phyloP scores from a whole-genome alignment of 2,797 vertebrate genomes.

The Neosalanx taihuensis region DNA sequence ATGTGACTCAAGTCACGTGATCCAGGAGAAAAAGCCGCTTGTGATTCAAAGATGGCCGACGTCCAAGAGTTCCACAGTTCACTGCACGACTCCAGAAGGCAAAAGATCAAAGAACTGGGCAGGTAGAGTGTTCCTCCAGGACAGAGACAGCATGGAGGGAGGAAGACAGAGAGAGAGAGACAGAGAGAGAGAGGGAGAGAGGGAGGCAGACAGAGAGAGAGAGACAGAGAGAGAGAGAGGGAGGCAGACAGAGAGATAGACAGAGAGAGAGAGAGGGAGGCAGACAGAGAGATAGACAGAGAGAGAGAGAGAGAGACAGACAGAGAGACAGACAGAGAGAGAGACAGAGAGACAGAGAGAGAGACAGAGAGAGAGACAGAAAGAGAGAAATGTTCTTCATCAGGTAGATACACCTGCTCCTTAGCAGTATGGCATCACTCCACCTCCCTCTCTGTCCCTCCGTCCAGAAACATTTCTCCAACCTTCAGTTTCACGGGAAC shows the following conservation, averaged over 20 bases:
- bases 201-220: no score
- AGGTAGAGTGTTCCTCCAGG: neutral
- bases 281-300: no score
- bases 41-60: neutral
- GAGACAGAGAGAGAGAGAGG: no score
- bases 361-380: neutral
- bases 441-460: neutral
- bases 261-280: no score
- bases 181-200: no score
- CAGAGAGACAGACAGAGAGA: no score
- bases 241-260: no score
- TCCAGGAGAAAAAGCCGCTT: neutral
- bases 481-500: neutral
- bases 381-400: neutral
- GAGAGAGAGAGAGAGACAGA: no score
- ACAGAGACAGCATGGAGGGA: neutral
- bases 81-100: neutral
- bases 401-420: neutral
- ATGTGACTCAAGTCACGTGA: neutral
- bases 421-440: neutral
- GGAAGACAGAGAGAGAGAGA: no score
- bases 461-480: neutral
- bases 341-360: neutral
- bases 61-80: neutral
- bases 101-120: neutral